These are phyloP conservation scores for Chloropsis hardwickii DNA, from an alignment of 2,113 vertebrate species.

Conservation along the genomic window DNA sequence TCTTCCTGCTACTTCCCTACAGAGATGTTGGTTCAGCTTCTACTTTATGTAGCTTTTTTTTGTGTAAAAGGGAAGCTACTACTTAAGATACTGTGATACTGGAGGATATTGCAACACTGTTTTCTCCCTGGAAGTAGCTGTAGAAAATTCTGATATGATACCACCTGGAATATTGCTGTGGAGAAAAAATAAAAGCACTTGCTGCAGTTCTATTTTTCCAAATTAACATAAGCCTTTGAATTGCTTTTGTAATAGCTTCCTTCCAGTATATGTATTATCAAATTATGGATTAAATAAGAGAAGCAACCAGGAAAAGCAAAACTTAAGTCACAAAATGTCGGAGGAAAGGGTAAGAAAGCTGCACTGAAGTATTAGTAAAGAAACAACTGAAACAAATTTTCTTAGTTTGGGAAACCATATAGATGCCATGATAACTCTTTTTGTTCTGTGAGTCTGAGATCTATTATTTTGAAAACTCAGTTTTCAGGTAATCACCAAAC, in stretches of 20 bases:
- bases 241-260: not conserved
- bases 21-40: not conserved
- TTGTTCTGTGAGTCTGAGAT: not conserved
- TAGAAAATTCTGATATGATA: not conserved
- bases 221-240: not conserved
- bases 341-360: not conserved
- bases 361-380: not conserved
- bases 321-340: not conserved
- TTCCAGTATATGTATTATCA: not conserved
- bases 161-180: not conserved
- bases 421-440: not conserved
- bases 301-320: constrained; percentile 1
- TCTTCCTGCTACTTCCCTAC: not conserved
- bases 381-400: not conserved
- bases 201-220: not conserved
- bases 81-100: not conserved
- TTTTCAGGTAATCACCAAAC: not conserved
- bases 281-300: not conserved
- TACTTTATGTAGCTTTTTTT: not conserved
- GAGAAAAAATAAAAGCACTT: not conserved
- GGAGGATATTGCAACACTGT: not conserved
- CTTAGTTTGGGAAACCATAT: not conserved
- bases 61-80: not conserved
- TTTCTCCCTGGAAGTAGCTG: not conserved
- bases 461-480: not conserved